These are phyloP conservation scores for Chloroceryle amazona DNA, from an alignment of 2,797 vertebrate genomes.

Conservation along the genomic window DNA sequence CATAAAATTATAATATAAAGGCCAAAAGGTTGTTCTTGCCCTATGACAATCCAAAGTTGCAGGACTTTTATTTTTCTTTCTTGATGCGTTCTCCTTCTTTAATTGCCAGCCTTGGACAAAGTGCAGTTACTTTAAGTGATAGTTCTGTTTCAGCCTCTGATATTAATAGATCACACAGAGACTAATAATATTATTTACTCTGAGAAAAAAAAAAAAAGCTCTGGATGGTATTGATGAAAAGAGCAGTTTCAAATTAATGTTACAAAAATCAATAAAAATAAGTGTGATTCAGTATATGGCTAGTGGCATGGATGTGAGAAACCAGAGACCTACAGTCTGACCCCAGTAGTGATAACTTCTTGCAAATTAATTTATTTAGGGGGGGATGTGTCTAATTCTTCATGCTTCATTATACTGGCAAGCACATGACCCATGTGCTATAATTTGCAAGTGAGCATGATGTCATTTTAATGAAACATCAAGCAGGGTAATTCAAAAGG, in stretches of 20 bases:
- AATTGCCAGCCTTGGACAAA: background rate
- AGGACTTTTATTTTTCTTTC: background rate
- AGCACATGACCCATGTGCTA: slow-evolving; percentile 5
- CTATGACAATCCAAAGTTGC: background rate
- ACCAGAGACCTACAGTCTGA: background rate
- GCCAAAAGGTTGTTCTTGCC: background rate
- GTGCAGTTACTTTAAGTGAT: background rate
- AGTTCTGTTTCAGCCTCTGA: background rate
- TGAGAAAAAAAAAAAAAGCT: background rate
- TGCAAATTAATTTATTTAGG: slow-evolving; percentile 43
- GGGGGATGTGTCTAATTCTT: background rate
- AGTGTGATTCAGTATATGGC: background rate
- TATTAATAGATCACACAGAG: background rate
- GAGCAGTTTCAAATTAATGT: background rate
- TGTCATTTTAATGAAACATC: slow-evolving; percentile 70
- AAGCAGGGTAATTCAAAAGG: slow-evolving; percentile 48
- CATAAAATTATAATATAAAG: background rate
- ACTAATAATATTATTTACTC: background rate
- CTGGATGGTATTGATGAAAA: background rate
- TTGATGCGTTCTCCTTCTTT: background rate
- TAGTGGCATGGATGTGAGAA: background rate
- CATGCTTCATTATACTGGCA: slow-evolving; percentile 36
- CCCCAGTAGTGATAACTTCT: background rate
- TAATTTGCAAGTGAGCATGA: slow-evolving; percentile 58
- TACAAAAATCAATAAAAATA: background rate